phyloP scores from a whole-genome alignment of 2,797 vertebrate genomes.

The Karalla daura region DNA sequence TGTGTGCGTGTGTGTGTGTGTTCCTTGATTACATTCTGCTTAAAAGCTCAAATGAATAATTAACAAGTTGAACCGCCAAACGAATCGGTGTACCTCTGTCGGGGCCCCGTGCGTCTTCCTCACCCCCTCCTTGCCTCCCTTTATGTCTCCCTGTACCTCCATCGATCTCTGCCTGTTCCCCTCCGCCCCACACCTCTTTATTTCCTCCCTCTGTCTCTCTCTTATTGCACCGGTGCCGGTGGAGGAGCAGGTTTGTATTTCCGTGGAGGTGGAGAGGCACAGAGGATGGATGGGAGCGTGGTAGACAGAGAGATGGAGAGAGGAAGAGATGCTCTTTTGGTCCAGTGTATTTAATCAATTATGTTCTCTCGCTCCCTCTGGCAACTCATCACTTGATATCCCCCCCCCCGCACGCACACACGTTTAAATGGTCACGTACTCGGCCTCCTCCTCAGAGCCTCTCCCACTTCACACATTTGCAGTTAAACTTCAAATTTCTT shows the following conservation, averaged over 20 bases:
- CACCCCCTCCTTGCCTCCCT: constrained; percentile 11
- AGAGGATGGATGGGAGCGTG: constrained; percentile 50
- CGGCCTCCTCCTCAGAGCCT: not conserved
- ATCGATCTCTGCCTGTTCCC: constrained; percentile 51
- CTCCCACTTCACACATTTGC: constrained; percentile 4
- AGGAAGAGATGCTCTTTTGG: constrained; percentile 63
- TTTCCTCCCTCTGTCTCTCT: constrained; percentile 33
- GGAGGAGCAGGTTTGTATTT: constrained; percentile 47
- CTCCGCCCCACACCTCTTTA: constrained; percentile 45
- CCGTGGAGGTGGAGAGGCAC: constrained; percentile 24
- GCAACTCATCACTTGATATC: constrained; percentile 57
- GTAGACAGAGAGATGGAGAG: constrained; percentile 58
- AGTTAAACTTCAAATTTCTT: not conserved
- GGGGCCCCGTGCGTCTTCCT: constrained; percentile 23
- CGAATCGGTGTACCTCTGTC: constrained; percentile 38
- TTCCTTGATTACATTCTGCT: constrained; percentile 29
- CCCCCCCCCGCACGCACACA: constrained; percentile 4
- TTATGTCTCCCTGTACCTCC: constrained; percentile 21
- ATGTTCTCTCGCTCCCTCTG: constrained; percentile 58
- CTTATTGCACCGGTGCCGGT: constrained; percentile 21
- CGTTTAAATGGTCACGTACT: not conserved
- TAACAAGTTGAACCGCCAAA: constrained; percentile 51
- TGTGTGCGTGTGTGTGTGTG: too few species aligned
- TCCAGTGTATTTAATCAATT: constrained; percentile 72
- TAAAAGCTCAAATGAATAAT: constrained; percentile 57